Conservation (phyloP, 1,140 invertebrate species). For the Trichonephila inaurata region DNA sequence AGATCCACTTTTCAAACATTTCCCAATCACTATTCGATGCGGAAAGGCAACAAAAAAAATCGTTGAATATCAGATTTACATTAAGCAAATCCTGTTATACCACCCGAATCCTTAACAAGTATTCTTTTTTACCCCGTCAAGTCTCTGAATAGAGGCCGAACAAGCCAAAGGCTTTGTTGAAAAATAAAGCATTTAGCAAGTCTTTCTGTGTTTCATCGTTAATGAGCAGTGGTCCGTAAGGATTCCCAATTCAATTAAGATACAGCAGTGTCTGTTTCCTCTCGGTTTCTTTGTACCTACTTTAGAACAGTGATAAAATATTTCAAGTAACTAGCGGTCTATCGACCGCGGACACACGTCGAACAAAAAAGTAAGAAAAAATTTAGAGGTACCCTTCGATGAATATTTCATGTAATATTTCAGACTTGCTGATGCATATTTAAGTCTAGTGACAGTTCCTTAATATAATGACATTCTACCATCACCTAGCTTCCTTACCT, state of each 20-base stretch:
- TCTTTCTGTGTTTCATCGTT: not conserved
- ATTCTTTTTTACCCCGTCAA: not conserved
- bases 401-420: slow-evolving; percentile 70
- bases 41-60: not conserved
- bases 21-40: not conserved
- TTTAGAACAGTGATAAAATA: slow-evolving; percentile 35
- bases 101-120: slow-evolving; percentile 38
- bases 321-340: slow-evolving; percentile 35
- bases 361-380: slow-evolving; percentile 15
- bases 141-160: slow-evolving; percentile 2
- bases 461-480: slow-evolving; percentile 34
- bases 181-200: slow-evolving; percentile 50
- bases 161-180: not conserved
- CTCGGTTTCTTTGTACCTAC: not conserved
- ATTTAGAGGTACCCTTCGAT: slow-evolving; percentile 19
- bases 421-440: slow-evolving; percentile 50
- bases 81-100: slow-evolving; percentile 13
- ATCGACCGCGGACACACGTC: slow-evolving; percentile 12
- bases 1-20: not conserved
- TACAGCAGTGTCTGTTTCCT: not conserved
- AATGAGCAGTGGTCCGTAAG: slow-evolving; percentile 33
- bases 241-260: slow-evolving; percentile 63
- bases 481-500: not conserved
- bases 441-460: slow-evolving; percentile 33
- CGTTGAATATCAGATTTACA: slow-evolving; percentile 26